phyloP scores from a whole-genome alignment of 2,888 invertebrate genomes.

The Monopis laevigella region DNA sequence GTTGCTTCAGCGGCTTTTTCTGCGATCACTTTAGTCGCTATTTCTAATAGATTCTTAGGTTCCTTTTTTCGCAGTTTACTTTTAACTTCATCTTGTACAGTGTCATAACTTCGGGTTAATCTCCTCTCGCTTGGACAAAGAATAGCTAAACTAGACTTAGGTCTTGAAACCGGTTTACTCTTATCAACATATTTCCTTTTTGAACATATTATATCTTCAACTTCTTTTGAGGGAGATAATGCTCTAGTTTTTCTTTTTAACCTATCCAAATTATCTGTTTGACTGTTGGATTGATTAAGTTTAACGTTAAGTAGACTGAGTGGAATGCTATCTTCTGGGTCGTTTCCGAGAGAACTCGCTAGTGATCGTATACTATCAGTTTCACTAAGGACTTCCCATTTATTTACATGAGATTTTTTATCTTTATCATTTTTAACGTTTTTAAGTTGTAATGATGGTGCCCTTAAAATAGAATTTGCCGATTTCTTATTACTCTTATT shows the following conservation, averaged over 20 bases:
- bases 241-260: constrained; percentile 67
- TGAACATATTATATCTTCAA: constrained; percentile 57
- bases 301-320: constrained; percentile 58
- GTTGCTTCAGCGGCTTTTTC: constrained; percentile 22
- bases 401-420: constrained; percentile 48
- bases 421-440: constrained; percentile 50
- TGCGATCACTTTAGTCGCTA: constrained; percentile 32
- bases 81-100: constrained; percentile 37
- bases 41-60: too few relatives aligned
- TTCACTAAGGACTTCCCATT: constrained; percentile 70
- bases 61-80: constrained; percentile 37
- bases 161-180: constrained; percentile 42
- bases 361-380: constrained; percentile 67
- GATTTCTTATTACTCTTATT: constrained; percentile 29
- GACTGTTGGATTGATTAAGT: constrained; percentile 35
- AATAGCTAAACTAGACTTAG: constrained; percentile 55
- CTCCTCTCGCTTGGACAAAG: constrained; percentile 50
- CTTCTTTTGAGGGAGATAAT: constrained; percentile 67
- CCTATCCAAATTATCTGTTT: constrained; percentile 45
- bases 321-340: constrained; percentile 69
- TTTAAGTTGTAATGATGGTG: constrained; percentile 52
- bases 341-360: constrained; percentile 53
- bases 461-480: constrained; percentile 46
- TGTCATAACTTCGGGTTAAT: constrained; percentile 50
- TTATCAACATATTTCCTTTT: constrained; percentile 50